Percentiles rank a stretch among this genome's conserved stretches.
Evolutionary conservation across 2,888 invertebrate genomes (phyloP).

Genomic region (Cheilosia variabilis): DNA sequence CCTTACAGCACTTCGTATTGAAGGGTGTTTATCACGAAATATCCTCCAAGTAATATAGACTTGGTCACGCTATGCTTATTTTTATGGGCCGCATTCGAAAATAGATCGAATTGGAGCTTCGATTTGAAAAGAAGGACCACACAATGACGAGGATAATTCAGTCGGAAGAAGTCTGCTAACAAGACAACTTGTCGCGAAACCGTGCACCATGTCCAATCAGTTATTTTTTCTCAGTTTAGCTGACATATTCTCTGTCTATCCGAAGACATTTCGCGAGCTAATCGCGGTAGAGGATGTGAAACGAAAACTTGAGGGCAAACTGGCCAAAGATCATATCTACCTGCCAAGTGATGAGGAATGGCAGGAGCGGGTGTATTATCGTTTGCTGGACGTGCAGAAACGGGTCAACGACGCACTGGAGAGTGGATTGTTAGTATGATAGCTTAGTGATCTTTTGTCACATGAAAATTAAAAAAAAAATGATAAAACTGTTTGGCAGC

Average conservation of each 20-base stretch:
- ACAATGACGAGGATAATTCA: constrained; percentile 25
- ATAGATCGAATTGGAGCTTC: constrained; percentile 47
- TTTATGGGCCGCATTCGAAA: constrained; percentile 41
- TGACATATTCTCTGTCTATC: constrained; percentile 87
- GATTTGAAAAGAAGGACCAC: constrained; percentile 52
- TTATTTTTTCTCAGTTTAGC: constrained; percentile 82
- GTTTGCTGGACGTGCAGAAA: constrained; percentile 85
- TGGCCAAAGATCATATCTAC: constrained; percentile 80
- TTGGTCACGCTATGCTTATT: constrained; percentile 59
- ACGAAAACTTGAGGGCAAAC: constrained; percentile 82
- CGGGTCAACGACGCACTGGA: constrained; percentile 82
- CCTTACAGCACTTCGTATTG: constrained; percentile 36
- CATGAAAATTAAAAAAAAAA: constrained; percentile 17
- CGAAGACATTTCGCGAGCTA: constrained; percentile 87
- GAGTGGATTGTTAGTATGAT: constrained; percentile 78
- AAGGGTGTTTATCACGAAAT: constrained; percentile 69
- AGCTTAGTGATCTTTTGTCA: constrained; percentile 14
- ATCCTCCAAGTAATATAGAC: constrained; percentile 14
- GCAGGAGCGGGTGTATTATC: constrained; percentile 85
- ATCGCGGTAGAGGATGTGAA: constrained; percentile 84
- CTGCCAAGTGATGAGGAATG: constrained; percentile 86
- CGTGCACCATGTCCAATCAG: constrained; percentile 80
- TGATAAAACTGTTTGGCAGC: constrained; percentile 22
- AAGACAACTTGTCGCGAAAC: constrained; percentile 53
- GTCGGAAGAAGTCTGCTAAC: constrained; percentile 56